These are phyloP conservation scores for Chloroceryle aenea DNA, from an alignment of 2,113 vertebrate species.

Conservation along the genomic window DNA sequence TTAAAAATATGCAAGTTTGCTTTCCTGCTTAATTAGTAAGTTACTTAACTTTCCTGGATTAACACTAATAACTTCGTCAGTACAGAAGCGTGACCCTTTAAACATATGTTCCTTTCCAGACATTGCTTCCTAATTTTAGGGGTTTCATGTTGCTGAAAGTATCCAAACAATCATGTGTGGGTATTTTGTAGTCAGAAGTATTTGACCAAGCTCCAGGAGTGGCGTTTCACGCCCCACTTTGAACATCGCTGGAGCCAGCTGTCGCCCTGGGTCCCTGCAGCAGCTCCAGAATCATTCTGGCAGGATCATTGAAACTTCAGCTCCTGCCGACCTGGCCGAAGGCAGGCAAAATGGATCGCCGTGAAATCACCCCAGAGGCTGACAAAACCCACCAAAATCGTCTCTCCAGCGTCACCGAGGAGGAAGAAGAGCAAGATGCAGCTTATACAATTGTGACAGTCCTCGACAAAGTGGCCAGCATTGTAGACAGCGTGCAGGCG, in stretches of 20 bases:
- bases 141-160: slow-evolving; percentile 88
- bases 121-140: slow-evolving; percentile 81
- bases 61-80: slow-evolving; percentile 62
- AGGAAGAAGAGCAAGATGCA: slow-evolving; percentile 88
- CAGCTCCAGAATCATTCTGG: slow-evolving; percentile 32
- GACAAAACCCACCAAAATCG: slow-evolving; percentile 83
- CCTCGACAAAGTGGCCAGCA: slow-evolving; percentile 92
- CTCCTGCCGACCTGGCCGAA: neutral
- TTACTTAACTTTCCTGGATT: slow-evolving; percentile 67
- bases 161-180: slow-evolving; percentile 79
- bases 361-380: slow-evolving; percentile 66
- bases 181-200: slow-evolving; percentile 81
- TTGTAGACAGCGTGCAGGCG: slow-evolving; percentile 92
- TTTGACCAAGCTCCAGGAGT: slow-evolving; percentile 77
- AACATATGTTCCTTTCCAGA: slow-evolving; percentile 67
- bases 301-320: slow-evolving; percentile 27
- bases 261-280: slow-evolving; percentile 56
- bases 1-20: slow-evolving; percentile 52
- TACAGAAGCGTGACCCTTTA: slow-evolving; percentile 63
- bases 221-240: slow-evolving; percentile 73
- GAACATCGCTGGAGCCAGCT: slow-evolving; percentile 74
- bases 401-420: slow-evolving; percentile 81
- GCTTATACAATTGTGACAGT: slow-evolving; percentile 92
- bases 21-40: slow-evolving; percentile 65
- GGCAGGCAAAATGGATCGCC: slow-evolving; percentile 82